phyloP scores from a whole-genome alignment of 2,797 vertebrate species.

The Chiropotes sagulatus region DNA sequence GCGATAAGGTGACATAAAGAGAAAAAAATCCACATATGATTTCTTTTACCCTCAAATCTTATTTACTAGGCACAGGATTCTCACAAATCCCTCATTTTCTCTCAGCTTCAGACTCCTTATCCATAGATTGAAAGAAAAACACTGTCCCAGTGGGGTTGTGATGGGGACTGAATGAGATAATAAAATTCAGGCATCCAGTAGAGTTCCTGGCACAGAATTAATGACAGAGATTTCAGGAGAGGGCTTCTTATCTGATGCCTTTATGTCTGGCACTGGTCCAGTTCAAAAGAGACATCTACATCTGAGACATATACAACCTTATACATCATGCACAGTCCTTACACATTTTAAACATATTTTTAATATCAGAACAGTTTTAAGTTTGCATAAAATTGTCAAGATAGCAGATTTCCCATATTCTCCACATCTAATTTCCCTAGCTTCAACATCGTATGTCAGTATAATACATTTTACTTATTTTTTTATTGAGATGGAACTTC shows the following conservation, averaged over 20 bases:
- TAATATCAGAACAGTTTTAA: neutral
- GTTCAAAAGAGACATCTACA: neutral
- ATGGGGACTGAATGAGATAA: neutral
- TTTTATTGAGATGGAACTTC: too few relatives aligned
- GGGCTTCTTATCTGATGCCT: neutral
- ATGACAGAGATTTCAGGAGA: neutral
- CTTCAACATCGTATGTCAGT: neutral
- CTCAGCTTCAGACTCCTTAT: neutral
- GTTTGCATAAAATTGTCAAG: neutral
- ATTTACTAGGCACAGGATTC: neutral
- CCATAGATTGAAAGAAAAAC: neutral
- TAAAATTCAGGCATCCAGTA: neutral
- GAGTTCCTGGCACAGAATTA: neutral
- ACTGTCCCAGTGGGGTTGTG: neutral
- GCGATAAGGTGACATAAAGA: slow-evolving; percentile 13
- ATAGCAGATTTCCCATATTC: neutral
- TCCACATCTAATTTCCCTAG: neutral
- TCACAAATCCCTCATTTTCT: neutral
- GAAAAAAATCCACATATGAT: neutral
- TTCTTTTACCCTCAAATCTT: neutral
- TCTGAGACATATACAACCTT: neutral
- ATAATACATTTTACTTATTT: neutral
- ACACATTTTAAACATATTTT: neutral
- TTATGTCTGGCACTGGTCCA: neutral
- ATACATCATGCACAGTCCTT: neutral